Percentiles rank a stretch among this genome's conserved stretches.
Conservation (phyloP, 2,797 vertebrate genomes). For the Dendrocincla fuliginosa region DNA sequence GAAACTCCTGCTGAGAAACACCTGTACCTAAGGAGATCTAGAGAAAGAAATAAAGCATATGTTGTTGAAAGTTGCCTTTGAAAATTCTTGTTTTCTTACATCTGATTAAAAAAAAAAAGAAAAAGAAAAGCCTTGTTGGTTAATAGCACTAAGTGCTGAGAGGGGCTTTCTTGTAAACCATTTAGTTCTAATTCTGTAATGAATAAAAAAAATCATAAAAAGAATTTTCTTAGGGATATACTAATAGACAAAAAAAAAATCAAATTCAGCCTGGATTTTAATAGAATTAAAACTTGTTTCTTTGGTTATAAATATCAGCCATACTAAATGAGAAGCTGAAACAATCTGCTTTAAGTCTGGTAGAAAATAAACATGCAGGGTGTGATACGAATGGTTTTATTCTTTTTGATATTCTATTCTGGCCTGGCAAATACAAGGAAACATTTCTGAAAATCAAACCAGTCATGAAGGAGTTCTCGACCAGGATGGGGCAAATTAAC, state of each 20-base stretch:
- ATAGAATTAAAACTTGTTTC: not conserved
- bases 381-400: not conserved
- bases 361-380: rapidly evolving
- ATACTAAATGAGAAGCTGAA: not conserved
- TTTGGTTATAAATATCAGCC: not conserved
- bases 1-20: not conserved
- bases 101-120: not conserved
- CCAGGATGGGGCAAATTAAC: not conserved
- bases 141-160: not conserved
- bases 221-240: not conserved
- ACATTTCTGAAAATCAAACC: not conserved
- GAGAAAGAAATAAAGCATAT: not conserved
- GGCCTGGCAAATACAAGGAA: not conserved
- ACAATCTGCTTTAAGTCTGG: not conserved
- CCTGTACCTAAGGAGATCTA: not conserved
- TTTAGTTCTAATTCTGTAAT: not conserved
- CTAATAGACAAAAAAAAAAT: not conserved
- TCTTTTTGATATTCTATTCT: not conserved
- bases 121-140: not conserved
- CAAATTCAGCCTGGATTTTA: not conserved
- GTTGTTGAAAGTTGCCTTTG: not conserved
- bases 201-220: not conserved
- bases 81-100: not conserved
- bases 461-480: not conserved
- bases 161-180: not conserved